Evolutionary conservation across 2,888 invertebrate genomes (phyloP).

Genomic region (Sussaba pulchella): DNA sequence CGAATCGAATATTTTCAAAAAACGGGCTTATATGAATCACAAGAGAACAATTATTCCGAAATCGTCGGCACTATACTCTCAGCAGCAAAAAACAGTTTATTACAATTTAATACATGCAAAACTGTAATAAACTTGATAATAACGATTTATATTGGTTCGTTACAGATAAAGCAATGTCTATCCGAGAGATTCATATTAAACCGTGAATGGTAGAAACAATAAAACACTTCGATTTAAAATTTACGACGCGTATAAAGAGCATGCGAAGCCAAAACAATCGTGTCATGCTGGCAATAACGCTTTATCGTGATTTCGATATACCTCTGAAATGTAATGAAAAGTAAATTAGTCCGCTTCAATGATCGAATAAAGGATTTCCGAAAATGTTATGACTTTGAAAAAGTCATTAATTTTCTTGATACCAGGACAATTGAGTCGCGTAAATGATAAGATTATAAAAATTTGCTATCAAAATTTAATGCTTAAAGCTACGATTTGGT

Average conservation of each 20-base stretch:
- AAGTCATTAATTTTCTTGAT: too few relatives aligned
- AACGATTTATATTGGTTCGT: neutral
- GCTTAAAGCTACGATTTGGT: too few relatives aligned
- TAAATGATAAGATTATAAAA: too few relatives aligned
- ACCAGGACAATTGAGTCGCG: too few relatives aligned
- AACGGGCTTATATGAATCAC: too few relatives aligned
- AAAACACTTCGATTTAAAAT: constrained; percentile 4
- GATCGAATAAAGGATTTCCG: neutral
- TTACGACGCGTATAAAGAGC: constrained; percentile 1
- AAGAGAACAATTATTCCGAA: neutral
- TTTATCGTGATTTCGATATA: neutral
- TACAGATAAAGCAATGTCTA: neutral
- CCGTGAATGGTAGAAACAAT: neutral
- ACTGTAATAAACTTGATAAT: neutral
- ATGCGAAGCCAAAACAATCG: neutral
- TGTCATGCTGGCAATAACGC: neutral
- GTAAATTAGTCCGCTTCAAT: neutral
- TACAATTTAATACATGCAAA: neutral
- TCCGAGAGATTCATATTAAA: neutral
- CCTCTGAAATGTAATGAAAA: neutral
- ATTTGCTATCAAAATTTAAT: too few relatives aligned
- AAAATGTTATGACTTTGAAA: neutral
- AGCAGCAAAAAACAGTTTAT: neutral
- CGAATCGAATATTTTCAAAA: too few relatives aligned
- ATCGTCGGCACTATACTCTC: neutral